Base-by-base conservation (phyloP, 1,140 invertebrate species). In the Bombus sibiricus region DNA sequence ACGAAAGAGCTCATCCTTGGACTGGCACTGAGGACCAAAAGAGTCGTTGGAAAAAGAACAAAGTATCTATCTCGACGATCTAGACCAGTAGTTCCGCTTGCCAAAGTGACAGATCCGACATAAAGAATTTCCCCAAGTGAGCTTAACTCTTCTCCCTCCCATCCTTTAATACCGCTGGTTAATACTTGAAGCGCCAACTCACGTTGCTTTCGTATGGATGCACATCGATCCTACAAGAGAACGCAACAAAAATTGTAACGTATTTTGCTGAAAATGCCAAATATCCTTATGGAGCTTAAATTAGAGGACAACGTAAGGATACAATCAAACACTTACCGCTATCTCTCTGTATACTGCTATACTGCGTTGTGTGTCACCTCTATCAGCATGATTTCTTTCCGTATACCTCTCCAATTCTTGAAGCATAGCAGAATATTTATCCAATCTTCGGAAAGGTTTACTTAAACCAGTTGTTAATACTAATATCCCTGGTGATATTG, bases 151-250 rank as follows among this genome's bases (percentile, higher is more conserved):
- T 98, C 98, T n/a, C 98, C 98, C 93, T 99, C 98, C 98, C 98
- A 99, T 5, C 98, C 98, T 87, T 98, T 96, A n/a, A 99, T 98
- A 39, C 97, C 97, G 10, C 98, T 98, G 1, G 97, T 98, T 86
- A 99, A 96, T 64, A 99, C 98, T 95, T 99, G 99, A 68, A 99
- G 95, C 90, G 99, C 99, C 91, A 99, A 96, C 96, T 99, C 99
- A 95, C 99, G 99, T 93, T 99, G 98, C n/a, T 98, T 97, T 74
- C 99, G 96, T 39, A 98, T 97, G 43, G 97, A 97, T 79, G 97
- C 96, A 95, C 98, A 99, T 62, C 96, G 96, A 93, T 97, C 97
- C 98, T 99, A 62, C 59, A 62, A 62, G 28, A 62, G 59, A 62
- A 86, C 88, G 4, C 12, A 89, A 69, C 10, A 69, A 71, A 12